Percentiles rank a stretch among this genome's conserved stretches.
These are phyloP conservation scores for Tetragonula carbonaria DNA, from an alignment of 2,888 invertebrate species.

Conservation along the genomic window DNA sequence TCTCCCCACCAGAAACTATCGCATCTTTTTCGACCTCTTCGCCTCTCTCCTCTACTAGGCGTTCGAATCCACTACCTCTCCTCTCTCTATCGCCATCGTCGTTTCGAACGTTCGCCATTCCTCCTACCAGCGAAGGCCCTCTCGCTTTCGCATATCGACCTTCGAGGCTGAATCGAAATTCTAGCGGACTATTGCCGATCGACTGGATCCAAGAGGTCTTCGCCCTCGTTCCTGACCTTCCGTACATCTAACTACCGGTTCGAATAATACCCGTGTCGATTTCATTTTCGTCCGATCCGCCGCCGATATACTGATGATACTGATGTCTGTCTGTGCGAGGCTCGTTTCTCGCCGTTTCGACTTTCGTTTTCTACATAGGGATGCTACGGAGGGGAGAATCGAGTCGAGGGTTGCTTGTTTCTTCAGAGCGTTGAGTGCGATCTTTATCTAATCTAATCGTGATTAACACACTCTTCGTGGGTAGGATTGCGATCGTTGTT, in stretches of 20 bases:
- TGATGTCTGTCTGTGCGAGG: neutral
- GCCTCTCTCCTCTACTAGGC: slow-evolving; percentile 5
- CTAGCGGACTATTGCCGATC: slow-evolving; percentile 52
- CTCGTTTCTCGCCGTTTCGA: neutral
- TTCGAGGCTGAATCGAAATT: slow-evolving; percentile 59
- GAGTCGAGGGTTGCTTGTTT: neutral
- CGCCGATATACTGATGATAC: neutral
- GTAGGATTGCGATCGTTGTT: neutral
- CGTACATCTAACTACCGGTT: slow-evolving; percentile 57
- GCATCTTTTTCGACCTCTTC: slow-evolving; percentile 16
- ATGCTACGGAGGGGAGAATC: rapidly evolving
- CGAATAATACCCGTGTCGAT: slow-evolving; percentile 46
- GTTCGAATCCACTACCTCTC: slow-evolving; percentile 1
- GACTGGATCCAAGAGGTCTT: slow-evolving; percentile 56
- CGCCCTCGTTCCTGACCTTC: slow-evolving; percentile 57
- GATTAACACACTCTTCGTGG: slow-evolving; percentile 8
- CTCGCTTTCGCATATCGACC: slow-evolving; percentile 45
- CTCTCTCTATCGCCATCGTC: slow-evolving; percentile 25
- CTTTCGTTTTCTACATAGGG: neutral
- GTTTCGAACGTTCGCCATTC: slow-evolving; percentile 11
- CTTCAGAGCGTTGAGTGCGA: neutral
- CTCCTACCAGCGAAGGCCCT: slow-evolving; percentile 4
- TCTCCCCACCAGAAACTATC: neutral
- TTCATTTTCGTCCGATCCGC: slow-evolving; percentile 36
- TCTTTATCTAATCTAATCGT: slow-evolving; percentile 24